Conservation (phyloP, 1,140 invertebrate genomes). For the Drosophila murphyi region DNA sequence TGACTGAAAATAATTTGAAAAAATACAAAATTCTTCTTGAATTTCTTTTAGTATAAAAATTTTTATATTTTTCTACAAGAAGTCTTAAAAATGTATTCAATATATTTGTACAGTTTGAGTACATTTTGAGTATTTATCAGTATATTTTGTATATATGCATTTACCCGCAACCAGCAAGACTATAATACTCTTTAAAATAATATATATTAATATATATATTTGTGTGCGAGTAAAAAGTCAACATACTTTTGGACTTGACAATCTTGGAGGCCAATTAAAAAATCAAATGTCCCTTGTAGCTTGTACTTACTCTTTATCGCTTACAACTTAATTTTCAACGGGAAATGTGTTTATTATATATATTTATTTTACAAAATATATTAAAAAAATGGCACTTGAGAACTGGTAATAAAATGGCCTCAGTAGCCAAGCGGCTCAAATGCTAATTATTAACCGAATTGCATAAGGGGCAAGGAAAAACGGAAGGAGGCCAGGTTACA, state of each 20-base stretch:
- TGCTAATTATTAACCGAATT: constrained; percentile 50
- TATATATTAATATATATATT: too few relatives aligned
- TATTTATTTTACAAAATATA: neutral
- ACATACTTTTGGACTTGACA: constrained; percentile 15
- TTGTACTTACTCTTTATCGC: constrained; percentile 9
- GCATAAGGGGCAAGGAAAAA: constrained; percentile 18
- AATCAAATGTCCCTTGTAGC: constrained; percentile 27
- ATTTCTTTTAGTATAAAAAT: too few relatives aligned
- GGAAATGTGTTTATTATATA: constrained; percentile 71
- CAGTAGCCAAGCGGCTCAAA: constrained; percentile 73
- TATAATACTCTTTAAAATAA: too few relatives aligned
- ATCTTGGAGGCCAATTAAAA: constrained; percentile 33
- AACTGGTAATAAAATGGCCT: constrained; percentile 59
- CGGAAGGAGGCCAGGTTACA: neutral
- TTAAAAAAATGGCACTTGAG: constrained; percentile 25
- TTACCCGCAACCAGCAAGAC: too few relatives aligned
- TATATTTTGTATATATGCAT: neutral
- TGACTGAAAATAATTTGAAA: neutral
- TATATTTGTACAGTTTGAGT: too few relatives aligned
- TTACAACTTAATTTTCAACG: constrained; percentile 70
- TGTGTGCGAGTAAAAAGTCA: constrained; percentile 13
- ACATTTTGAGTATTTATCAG: neutral
- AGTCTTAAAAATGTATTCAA: too few relatives aligned
- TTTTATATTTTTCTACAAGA: too few relatives aligned
- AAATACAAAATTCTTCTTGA: too few relatives aligned